Conservation (phyloP, 2,888 invertebrate species). For the Myopa tessellatipennis region DNA sequence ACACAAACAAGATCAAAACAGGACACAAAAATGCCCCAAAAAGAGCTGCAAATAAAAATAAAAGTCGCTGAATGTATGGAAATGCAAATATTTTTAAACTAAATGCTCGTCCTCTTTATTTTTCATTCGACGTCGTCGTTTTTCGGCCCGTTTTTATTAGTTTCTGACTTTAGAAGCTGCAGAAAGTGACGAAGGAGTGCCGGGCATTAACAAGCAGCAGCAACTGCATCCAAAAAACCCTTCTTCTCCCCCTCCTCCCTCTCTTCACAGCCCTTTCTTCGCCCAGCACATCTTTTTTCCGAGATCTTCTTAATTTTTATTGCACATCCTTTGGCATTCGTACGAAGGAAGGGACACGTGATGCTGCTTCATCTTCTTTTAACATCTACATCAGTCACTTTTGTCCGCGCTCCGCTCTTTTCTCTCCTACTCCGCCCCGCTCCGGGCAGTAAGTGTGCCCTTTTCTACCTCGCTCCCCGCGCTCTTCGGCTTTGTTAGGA, state of each 20-base stretch:
- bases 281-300: not conserved
- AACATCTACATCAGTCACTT: not conserved
- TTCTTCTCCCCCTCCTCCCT: not conserved
- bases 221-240: not conserved
- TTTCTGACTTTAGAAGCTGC: not conserved
- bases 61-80: not conserved
- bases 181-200: not conserved
- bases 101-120: slow-evolving; percentile 12
- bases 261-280: not conserved
- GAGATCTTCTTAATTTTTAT: slow-evolving; percentile 36
- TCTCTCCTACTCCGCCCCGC: slow-evolving; percentile 2
- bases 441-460: not conserved
- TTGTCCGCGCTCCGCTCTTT: not conserved
- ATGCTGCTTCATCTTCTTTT: not conserved
- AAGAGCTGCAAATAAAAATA: too few species aligned
- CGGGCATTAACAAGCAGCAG: too few species aligned
- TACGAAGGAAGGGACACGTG: slow-evolving; percentile 8
- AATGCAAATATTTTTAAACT: slow-evolving; percentile 28
- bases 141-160: not conserved
- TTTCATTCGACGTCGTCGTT: not conserved
- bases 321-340: slow-evolving; percentile 29
- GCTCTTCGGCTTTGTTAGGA: not conserved
- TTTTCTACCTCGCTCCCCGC: not conserved
- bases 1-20: too few species aligned
- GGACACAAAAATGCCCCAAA: too few species aligned